Percentiles rank a stretch among this genome's conserved stretches.
phyloP scores from a whole-genome alignment of 2,797 vertebrate species.

The Threskiornis aethiopicus region DNA sequence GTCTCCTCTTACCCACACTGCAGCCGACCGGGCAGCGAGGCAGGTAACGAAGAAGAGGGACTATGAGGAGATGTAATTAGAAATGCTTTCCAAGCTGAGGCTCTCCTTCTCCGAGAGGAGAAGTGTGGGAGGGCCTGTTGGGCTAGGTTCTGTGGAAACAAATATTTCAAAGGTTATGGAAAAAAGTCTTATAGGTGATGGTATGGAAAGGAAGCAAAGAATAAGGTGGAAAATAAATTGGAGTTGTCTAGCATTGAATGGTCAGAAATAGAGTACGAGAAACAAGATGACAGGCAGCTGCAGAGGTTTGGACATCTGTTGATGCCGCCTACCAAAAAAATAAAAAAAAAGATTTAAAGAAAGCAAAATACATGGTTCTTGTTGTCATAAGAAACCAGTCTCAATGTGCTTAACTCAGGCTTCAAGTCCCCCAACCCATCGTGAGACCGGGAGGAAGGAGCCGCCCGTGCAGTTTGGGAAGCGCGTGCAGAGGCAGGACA shows the following conservation, averaged over 20 bases:
- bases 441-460: rapidly evolving
- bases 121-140: rapidly evolving
- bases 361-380: not conserved
- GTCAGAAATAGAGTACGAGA: not conserved
- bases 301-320: not conserved
- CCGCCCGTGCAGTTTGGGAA: rapidly evolving
- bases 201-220: not conserved
- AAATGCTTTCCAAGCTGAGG: not conserved
- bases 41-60: not conserved
- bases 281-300: not conserved
- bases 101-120: not conserved
- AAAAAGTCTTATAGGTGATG: not conserved
- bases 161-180: not conserved
- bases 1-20: not conserved
- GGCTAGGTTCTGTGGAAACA: not conserved
- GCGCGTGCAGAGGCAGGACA: not conserved
- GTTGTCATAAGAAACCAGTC: not conserved
- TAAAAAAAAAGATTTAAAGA: not conserved
- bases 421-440: rapidly evolving
- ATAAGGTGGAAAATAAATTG: not conserved
- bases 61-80: not conserved
- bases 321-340: not conserved
- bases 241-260: not conserved
- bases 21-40: not conserved
- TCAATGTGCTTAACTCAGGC: not conserved